Percentiles rank a stretch among this genome's conserved stretches.
Conservation (phyloP, 2,797 vertebrate species). For the Percopsis omiscomaycus region DNA sequence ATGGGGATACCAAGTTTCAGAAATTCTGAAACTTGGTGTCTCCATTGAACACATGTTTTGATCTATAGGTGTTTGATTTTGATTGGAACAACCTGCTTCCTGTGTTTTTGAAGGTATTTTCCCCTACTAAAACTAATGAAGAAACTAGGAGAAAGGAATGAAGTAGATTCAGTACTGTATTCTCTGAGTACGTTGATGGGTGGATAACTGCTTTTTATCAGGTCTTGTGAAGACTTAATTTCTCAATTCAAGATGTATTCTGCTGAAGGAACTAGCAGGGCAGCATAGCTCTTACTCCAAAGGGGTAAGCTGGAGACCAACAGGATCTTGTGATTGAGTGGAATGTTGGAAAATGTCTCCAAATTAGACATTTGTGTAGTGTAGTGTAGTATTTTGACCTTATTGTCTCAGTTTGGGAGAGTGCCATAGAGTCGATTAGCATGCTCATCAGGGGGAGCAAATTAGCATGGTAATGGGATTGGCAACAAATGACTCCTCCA, state of each 20-base stretch:
- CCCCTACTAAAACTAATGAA: slow-evolving; percentile 46
- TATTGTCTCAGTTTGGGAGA: slow-evolving; percentile 14
- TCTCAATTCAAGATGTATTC: slow-evolving; percentile 32
- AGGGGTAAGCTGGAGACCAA: not conserved
- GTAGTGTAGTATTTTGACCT: slow-evolving; percentile 6
- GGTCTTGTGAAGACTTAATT: slow-evolving; percentile 46
- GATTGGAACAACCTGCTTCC: slow-evolving; percentile 46
- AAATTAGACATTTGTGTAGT: not conserved
- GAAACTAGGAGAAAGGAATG: slow-evolving; percentile 43
- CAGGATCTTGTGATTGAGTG: not conserved
- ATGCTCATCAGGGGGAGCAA: slow-evolving; percentile 7
- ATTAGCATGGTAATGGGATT: too few relatives aligned
- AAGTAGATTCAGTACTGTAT: slow-evolving; percentile 24
- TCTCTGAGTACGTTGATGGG: slow-evolving; percentile 22
- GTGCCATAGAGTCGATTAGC: slow-evolving; percentile 36
- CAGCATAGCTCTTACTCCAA: slow-evolving; percentile 10
- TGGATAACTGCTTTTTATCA: slow-evolving; percentile 38
- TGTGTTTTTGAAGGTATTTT: slow-evolving; percentile 58
- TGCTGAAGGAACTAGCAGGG: slow-evolving; percentile 16
- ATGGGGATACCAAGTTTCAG: too few relatives aligned
- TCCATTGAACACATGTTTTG: slow-evolving; percentile 52
- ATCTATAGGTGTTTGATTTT: slow-evolving; percentile 33
- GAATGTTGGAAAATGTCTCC: not conserved
- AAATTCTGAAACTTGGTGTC: slow-evolving; percentile 25
- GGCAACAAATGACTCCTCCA: too few relatives aligned